phyloP scores from a whole-genome alignment of 2,888 invertebrate species.

The Cordilura impudica region DNA sequence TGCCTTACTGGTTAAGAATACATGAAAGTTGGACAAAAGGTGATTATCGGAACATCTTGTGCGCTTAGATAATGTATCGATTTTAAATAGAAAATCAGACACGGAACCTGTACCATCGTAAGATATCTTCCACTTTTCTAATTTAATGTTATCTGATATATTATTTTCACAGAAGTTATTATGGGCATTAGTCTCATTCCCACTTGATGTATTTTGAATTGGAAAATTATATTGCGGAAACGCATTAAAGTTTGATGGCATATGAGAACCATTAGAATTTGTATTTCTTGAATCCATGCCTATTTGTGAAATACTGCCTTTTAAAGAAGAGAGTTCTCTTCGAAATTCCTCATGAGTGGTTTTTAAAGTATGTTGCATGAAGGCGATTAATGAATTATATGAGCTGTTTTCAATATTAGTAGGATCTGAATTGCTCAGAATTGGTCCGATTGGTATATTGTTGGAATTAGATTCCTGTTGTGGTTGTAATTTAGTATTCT shows the following conservation, averaged over 20 bases:
- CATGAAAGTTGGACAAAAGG: constrained; percentile 26
- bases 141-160: background rate
- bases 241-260: background rate
- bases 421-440: no score
- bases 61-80: constrained; percentile 4
- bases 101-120: constrained; percentile 8
- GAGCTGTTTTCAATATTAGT: background rate
- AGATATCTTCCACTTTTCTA: constrained; percentile 27
- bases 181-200: no score
- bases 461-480: no score
- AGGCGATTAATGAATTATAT: background rate
- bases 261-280: no score
- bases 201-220: no score
- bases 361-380: background rate
- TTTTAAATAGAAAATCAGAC: constrained; percentile 7
- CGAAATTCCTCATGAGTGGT: constrained; percentile 1
- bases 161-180: no score
- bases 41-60: background rate
- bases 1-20: constrained; percentile 5
- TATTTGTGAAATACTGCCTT: constrained; percentile 1
- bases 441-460: no score
- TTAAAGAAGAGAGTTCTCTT: background rate
- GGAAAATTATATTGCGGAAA: no score
- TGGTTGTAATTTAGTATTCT: no score
- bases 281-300: background rate